Base-by-base conservation (phyloP, 2,113 vertebrate species). In the Thalassarche chlororhynchos region DNA sequence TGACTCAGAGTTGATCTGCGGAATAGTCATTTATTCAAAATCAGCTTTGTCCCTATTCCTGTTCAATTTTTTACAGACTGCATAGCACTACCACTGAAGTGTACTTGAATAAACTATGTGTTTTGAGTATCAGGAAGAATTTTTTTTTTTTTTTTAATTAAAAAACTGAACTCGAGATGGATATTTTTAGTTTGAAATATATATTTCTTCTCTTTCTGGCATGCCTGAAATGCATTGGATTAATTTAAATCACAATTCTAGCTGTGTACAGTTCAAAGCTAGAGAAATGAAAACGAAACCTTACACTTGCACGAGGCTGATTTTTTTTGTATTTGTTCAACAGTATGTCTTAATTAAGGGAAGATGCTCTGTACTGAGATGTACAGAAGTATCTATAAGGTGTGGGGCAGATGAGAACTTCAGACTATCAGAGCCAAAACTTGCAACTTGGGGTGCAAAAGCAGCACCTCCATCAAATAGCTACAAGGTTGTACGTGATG, bases 171-270 rank as follows among this genome's bases (percentile, higher is more conserved):
- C 80, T 89, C 75, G 51, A 87, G 52, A 81, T 70, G 16, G 18
- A 42, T 78, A 24, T 70, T 92, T 95, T 93, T 72, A 79, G 29
- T 77, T 78, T 70, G 32, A 84, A 90, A 90, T 47, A 38, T n/a
- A 4, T 38, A 84, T 96, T 93, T 78, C 60, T 89, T 64, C 81
- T 88, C n/a, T 92, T 91, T 95, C 89, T 94, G 80, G 76, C 84
- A 83, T 78, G 72, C 21, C 69, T 93, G 88, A 94, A 70, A 89
- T 89, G 74, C 66, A 84, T 51, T 93, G 32, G 64, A 76, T 82
- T 96, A 66, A 84, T 77, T 87, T 92, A 86, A 94, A 84, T 84
- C 71, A 86, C 86, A 96, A 78, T 77, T 93, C 89, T 92, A 87
- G 75, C 84, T 90, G 84, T 24, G 14, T 66, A 52, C 54, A 57